Base-by-base conservation (phyloP, 2,113 vertebrate genomes). In the Rhegmatorhina hoffmannsi region DNA sequence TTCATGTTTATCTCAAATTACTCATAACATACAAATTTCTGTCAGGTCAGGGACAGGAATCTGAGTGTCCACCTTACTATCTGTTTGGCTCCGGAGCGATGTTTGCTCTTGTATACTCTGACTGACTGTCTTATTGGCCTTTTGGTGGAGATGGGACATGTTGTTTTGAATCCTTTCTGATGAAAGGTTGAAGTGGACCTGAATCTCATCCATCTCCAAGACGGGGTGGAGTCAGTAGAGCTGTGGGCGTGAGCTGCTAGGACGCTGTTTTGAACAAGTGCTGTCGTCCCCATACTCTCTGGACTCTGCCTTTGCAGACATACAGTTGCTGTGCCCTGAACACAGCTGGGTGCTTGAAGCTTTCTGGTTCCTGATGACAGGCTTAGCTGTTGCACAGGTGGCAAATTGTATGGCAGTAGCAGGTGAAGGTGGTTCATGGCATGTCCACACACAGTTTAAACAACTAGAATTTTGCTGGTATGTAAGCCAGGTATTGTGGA, bases 1-100 rank as follows among this genome's bases (percentile, higher is more conserved):
- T 69, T 81, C 8, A 47, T 10, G 28, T 92, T 94, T 62, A 62
- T 33, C 40, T 84, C 33, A 90, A 81, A 77, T 95, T 70, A 85
- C 49, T 87, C 49, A 64, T 79, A 81, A 67, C 52, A 50, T n/a
- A 23, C 11, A 85, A 52, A 55, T 72, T 43, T 17, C 23, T 47
- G 1, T 47, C 52, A 59, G 36, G 62, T 70, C 69, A 79, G 62
- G 18, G 36, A 24, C 26, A 75, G 25, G 40, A 89, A 67, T 67
- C 25, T 34, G 28, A 6, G 16, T 53, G 19, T 58, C 4, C 5
- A 5, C 3, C 6, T 84, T 60, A 44, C 36, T 63, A 31, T 38
- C 47, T 67, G 26, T 47, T 33, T 67, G 34, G n/a, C 34, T 84
- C 31, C 20, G 68, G 52, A 36, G 4, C 53, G 13, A 66, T 52